phyloP scores from a whole-genome alignment of 2,888 invertebrate genomes.

The Chymomyza caudatula region DNA sequence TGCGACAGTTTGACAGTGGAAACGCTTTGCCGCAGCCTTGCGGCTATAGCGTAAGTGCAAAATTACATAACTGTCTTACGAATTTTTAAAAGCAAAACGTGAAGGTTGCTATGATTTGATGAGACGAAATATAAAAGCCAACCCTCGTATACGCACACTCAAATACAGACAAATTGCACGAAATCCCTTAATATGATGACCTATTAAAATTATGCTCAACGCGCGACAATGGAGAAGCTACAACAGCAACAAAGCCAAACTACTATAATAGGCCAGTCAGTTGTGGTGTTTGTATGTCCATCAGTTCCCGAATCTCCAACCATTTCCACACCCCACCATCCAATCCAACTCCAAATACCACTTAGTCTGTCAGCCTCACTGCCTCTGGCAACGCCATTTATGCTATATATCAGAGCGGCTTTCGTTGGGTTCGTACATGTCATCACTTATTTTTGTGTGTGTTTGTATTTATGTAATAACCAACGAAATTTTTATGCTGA shows the following conservation, averaged over 20 bases:
- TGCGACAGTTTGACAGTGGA: too few species aligned
- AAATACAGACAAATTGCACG: slow-evolving; percentile 51
- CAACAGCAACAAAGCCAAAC: slow-evolving; percentile 4
- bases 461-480: slow-evolving; percentile 1
- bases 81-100: too few species aligned
- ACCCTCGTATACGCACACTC: slow-evolving; percentile 1
- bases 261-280: slow-evolving; percentile 6
- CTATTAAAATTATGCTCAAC: slow-evolving; percentile 62
- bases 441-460: background rate
- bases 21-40: too few species aligned
- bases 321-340: too few species aligned
- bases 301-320: too few species aligned
- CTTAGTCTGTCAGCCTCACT: background rate
- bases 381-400: background rate
- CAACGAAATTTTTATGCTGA: slow-evolving; percentile 2
- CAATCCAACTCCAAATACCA: background rate
- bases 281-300: background rate
- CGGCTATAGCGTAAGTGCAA: too few species aligned
- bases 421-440: background rate
- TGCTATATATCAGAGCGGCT: background rate
- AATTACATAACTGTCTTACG: too few species aligned
- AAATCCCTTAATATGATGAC: slow-evolving; percentile 73
- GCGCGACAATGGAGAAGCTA: slow-evolving; percentile 28
- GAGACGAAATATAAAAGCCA: background rate
- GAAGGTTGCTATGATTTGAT: too few species aligned